Evolutionary conservation across 2,113 vertebrate species (phyloP).

Genomic region (Mormoops blainvillei): DNA sequence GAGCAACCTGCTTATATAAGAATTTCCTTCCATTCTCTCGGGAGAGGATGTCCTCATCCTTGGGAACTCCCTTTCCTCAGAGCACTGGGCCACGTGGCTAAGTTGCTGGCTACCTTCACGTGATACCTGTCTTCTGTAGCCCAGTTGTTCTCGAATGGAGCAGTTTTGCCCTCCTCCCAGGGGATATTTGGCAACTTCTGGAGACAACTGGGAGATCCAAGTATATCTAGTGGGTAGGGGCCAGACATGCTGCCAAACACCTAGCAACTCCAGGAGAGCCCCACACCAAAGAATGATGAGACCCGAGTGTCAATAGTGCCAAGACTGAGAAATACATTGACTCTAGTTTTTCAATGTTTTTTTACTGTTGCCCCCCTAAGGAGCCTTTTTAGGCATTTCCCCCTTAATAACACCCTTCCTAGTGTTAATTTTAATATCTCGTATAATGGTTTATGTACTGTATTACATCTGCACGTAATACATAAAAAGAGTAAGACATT

Average conservation of each 20-base stretch:
- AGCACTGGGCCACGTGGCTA: not conserved
- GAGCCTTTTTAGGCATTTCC: not conserved
- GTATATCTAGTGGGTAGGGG: not conserved
- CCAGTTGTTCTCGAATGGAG: not conserved
- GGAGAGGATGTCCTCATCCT: not conserved
- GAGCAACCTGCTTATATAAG: not conserved
- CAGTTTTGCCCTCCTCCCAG: not conserved
- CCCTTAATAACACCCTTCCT: not conserved
- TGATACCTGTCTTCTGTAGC: not conserved
- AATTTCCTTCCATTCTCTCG: not conserved
- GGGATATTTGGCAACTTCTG: not conserved
- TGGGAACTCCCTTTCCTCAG: not conserved
- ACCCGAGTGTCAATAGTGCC: too few relatives aligned
- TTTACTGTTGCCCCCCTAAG: not conserved
- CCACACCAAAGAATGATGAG: not conserved
- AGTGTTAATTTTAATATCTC: not conserved
- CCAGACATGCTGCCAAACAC: not conserved
- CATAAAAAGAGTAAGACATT: not conserved
- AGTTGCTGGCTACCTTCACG: not conserved
- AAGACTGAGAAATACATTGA: not conserved
- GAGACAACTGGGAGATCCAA: not conserved
- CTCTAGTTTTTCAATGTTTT: not conserved
- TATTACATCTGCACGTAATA: not conserved
- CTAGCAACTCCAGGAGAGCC: accelerated
- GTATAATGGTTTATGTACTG: not conserved